Percentiles rank a stretch among this genome's conserved stretches.
Conservation (phyloP, 92 coral and sea anemone genomes). For the Epizoanthus scotinus region DNA sequence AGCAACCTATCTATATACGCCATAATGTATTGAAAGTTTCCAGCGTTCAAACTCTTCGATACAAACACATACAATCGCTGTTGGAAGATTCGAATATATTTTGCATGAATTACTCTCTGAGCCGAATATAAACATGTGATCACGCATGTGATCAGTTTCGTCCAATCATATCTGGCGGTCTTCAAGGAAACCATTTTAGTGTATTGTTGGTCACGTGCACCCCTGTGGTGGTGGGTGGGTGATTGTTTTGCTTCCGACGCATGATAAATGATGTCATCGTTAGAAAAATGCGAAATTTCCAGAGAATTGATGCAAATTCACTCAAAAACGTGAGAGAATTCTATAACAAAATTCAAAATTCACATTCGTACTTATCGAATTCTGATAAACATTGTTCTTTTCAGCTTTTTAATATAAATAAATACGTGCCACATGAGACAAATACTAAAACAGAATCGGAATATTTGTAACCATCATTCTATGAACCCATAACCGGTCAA, state of each 20-base stretch:
- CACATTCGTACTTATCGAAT: neutral
- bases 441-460: too few relatives aligned
- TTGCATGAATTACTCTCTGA: conserved; percentile 34
- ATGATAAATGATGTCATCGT: conserved; percentile 24
- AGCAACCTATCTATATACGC: conserved; percentile 26
- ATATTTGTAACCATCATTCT: too few relatives aligned
- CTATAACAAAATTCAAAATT: neutral
- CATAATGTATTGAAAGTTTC: conserved; percentile 35
- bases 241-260: conserved; percentile 19
- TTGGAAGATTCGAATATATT: conserved; percentile 38
- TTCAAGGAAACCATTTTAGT: conserved; percentile 34
- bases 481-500: too few relatives aligned
- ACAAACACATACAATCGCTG: conserved; percentile 27
- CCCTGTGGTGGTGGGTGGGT: conserved; percentile 11
- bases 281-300: conserved; percentile 17
- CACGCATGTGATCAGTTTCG: conserved; percentile 30
- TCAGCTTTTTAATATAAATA: neutral
- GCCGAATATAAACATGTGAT: conserved; percentile 34
- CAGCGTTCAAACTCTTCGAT: conserved; percentile 30
- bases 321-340: conserved; percentile 35
- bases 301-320: neutral
- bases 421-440: neutral
- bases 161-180: conserved; percentile 15
- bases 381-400: too few relatives aligned
- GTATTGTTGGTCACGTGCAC: conserved; percentile 25